Conservation (phyloP, 2,113 vertebrate species). For the Malurus alboscapulatus region DNA sequence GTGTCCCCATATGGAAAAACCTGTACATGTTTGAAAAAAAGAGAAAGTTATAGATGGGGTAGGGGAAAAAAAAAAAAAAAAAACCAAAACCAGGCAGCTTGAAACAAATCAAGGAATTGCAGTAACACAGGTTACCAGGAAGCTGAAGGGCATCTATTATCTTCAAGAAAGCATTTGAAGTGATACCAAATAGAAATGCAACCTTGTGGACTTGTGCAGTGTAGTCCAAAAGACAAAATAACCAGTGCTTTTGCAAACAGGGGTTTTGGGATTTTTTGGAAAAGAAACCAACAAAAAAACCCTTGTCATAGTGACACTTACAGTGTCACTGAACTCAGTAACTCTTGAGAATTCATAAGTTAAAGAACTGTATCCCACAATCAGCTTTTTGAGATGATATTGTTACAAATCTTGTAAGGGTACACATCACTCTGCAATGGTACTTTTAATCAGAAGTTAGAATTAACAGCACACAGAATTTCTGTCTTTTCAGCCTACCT, state of each 20-base stretch:
- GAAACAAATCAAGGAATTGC: background rate
- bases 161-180: background rate
- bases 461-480: background rate
- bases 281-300: background rate
- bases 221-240: background rate
- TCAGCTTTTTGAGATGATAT: background rate
- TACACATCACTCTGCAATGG: background rate
- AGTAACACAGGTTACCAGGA: background rate
- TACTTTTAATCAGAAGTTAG: background rate
- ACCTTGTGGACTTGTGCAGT: background rate
- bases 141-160: background rate
- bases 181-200: background rate
- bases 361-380: background rate
- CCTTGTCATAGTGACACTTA: background rate
- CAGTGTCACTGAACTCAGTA: background rate
- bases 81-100: background rate
- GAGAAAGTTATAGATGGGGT: background rate
- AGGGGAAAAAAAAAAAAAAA: background rate
- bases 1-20: background rate
- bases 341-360: background rate
- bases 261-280: rapidly evolving
- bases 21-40: background rate
- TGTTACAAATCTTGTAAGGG: background rate
- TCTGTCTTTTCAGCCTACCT: background rate
- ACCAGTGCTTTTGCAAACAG: background rate